Evolutionary conservation across 2,797 vertebrate genomes (phyloP).

Genomic region (Notolepis coatsorum): DNA sequence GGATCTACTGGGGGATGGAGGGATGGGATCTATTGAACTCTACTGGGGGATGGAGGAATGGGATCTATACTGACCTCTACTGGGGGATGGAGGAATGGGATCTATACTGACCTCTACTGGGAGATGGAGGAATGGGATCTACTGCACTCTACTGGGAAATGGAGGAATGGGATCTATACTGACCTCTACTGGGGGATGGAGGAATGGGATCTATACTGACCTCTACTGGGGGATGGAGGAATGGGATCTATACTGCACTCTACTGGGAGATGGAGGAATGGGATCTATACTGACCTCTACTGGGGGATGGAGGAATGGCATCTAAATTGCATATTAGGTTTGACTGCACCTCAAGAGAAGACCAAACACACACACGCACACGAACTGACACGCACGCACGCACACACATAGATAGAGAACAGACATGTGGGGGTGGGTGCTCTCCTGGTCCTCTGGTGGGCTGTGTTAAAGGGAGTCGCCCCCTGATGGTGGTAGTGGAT

Average conservation of each 20-base stretch:
- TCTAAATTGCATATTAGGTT: slow-evolving; percentile 85
- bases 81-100: too few relatives aligned
- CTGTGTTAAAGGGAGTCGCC: slow-evolving; percentile 78
- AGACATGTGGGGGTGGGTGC: slow-evolving; percentile 75
- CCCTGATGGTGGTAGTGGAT: slow-evolving; percentile 71
- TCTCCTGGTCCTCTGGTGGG: slow-evolving; percentile 76
- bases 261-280: slow-evolving; percentile 80
- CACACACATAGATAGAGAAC: slow-evolving; percentile 74
- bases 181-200: too few relatives aligned
- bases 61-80: too few relatives aligned
- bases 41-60: too few relatives aligned
- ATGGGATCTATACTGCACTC: slow-evolving; percentile 74
- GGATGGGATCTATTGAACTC: too few relatives aligned
- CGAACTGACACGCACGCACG: slow-evolving; percentile 33
- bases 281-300: too few relatives aligned
- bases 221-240: too few relatives aligned
- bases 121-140: slow-evolving; percentile 81
- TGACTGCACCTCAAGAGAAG: slow-evolving; percentile 84
- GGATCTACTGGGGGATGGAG: too few relatives aligned
- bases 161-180: too few relatives aligned
- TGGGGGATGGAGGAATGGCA: slow-evolving; percentile 81
- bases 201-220: too few relatives aligned
- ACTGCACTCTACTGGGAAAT: too few relatives aligned
- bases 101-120: slow-evolving; percentile 75
- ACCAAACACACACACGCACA: slow-evolving; percentile 74